phyloP scores from a whole-genome alignment of 2,113 vertebrate genomes.

The Athene cunicularia region DNA sequence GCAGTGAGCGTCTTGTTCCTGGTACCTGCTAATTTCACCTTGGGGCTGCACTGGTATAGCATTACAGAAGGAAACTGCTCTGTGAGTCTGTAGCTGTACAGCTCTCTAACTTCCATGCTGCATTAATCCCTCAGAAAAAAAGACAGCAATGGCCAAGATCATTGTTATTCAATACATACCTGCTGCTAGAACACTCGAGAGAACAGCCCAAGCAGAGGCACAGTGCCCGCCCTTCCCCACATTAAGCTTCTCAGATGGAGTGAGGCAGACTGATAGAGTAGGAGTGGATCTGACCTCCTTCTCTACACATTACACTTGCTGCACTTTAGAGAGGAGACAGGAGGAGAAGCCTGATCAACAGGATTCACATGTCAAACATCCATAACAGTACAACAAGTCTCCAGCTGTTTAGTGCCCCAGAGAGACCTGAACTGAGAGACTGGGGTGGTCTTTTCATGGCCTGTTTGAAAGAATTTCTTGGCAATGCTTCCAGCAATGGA shows the following conservation, averaged over 20 bases:
- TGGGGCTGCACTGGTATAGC: neutral
- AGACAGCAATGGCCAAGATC: neutral
- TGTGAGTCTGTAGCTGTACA: neutral
- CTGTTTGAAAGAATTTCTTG: constrained; percentile 50
- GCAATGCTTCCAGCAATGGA: neutral
- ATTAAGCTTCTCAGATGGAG: neutral
- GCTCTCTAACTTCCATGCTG: neutral
- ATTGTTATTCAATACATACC: neutral
- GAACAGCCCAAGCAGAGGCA: neutral
- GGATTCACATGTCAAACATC: neutral
- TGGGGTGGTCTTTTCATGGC: constrained; percentile 16
- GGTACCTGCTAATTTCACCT: neutral
- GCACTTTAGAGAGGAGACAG: neutral
- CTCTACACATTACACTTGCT: neutral
- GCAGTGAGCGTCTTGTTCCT: neutral
- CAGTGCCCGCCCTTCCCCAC: neutral
- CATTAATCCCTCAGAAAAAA: neutral
- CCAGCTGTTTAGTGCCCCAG: neutral
- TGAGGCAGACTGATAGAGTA: neutral
- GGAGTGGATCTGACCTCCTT: neutral
- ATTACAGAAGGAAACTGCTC: neutral
- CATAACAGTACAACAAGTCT: neutral
- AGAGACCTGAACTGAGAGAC: neutral
- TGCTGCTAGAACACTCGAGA: neutral
- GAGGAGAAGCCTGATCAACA: neutral